Evolutionary conservation across 2,888 invertebrate species (phyloP), one percentile per base, ranked within the genome.

Genomic region (Scaptomyza parva): DNA sequence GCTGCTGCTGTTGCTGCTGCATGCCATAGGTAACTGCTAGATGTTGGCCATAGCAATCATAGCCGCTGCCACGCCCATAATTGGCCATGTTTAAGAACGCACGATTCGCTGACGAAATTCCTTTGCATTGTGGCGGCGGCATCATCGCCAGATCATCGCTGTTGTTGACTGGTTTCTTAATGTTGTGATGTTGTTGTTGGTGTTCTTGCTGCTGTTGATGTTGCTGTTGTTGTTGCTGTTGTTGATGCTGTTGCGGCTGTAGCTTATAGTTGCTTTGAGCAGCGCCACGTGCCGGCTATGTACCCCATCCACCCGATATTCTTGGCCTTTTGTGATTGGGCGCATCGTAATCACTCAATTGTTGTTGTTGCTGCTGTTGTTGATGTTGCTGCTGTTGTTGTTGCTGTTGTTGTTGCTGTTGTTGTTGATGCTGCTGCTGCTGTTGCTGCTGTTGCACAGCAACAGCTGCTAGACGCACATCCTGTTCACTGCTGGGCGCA

Each of bases 281-380:
- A 64, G 59, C 52, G 54, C 68, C 87, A 85, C 88, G 88, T 80
- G 87, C 83, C 83, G 91, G 94, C 96, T 96, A 97, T 95, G 97
- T 96, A 92, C 96, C 95, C 98, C 98, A 98, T 70, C 96, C 96
- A 91, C 98, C 98, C 58, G 94, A 94, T 91, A 98, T 95, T 92
- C 98, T 95, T 89, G 96, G 95, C 91, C 97, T 94, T 93, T 98
- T 98, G 92, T 96, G 90, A 81, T 90, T 92, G 47, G 91, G 91
- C 44, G 91, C 93, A 90, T 95, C 95, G 83, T 95, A 95, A 79
- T 95, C 94, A 74, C 92, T 92, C 74, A 92, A 78, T 0, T 90
- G 90, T 0, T 89, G 89, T 0, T 89, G 89, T 0, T 89, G 89
- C 0, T 89, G 89, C 0, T 89, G 88, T 0, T 89, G 84, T 71